Conservation (phyloP, 1,140 invertebrate species). For the Acyrthosiphon pisum region DNA sequence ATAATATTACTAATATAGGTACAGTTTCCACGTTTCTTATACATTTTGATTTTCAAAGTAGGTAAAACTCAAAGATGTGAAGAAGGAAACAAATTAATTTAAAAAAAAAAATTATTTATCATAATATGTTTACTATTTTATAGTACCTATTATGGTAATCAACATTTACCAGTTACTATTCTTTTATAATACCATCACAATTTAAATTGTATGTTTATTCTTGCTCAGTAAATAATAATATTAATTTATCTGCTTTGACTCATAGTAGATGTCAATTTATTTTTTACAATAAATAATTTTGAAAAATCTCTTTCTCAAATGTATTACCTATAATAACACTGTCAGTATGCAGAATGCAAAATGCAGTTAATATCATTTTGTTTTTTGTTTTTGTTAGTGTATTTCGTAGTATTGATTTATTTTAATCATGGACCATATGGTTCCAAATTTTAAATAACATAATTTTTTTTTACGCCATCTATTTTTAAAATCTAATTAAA, state of each 20-base stretch:
- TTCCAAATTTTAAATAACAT: not conserved
- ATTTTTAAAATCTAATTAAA: conserved; percentile 4
- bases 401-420: not conserved
- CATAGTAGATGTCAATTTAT: not conserved
- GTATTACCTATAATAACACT: not conserved
- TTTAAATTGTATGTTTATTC: not conserved
- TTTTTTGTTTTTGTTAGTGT: not conserved
- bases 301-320: not conserved
- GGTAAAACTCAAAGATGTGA: not conserved
- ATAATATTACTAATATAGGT: not conserved
- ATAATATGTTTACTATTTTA: not conserved
- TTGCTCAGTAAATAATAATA: not conserved
- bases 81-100: not conserved
- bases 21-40: not conserved
- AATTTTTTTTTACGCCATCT: not conserved
- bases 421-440: not conserved
- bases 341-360: not conserved
- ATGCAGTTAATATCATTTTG: not conserved
- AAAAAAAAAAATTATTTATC: too few species aligned
- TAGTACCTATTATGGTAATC: too few species aligned
- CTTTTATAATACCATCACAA: too few species aligned
- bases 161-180: too few species aligned
- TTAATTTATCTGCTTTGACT: not conserved
- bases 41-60: not conserved
- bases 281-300: not conserved